Evolutionary conservation across 2,888 invertebrate species (phyloP).

Genomic region (Liodrosophila aerea): DNA sequence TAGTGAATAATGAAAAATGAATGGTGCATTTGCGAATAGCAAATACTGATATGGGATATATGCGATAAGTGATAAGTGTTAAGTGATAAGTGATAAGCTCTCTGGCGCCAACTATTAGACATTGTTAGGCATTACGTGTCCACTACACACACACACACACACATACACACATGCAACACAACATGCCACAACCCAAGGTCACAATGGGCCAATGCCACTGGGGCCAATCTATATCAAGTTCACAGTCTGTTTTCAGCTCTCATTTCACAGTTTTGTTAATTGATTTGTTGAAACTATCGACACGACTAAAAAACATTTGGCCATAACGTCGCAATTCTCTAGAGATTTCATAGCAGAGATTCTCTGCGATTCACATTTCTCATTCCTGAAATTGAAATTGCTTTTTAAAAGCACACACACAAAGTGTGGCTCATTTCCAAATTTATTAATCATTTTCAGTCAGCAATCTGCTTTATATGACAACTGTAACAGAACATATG

Average conservation of each 20-base stretch:
- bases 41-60: constrained; percentile 32
- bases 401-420: constrained; percentile 17
- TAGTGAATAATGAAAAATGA: too few species aligned
- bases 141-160: too few species aligned
- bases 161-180: constrained; percentile 14
- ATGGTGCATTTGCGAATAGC: too few species aligned
- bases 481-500: constrained; percentile 1
- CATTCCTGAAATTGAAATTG: constrained; percentile 27
- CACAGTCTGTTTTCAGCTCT: too few species aligned
- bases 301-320: too few species aligned
- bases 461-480: constrained; percentile 12
- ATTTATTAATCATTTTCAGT: constrained; percentile 17
- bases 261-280: background rate
- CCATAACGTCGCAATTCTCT: background rate
- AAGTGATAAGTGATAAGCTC: constrained; percentile 53
- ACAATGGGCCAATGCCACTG: too few species aligned
- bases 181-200: constrained; percentile 1
- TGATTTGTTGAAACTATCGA: too few species aligned
- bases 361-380: background rate
- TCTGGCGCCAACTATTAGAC: constrained; percentile 44
- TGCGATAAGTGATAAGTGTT: constrained; percentile 48
- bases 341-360: constrained; percentile 5
- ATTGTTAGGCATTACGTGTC: constrained; percentile 6
- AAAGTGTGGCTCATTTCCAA: constrained; percentile 12
- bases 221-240: too few species aligned